Conservation (phyloP, 1,140 invertebrate genomes). For the Brachionus koreanus region DNA sequence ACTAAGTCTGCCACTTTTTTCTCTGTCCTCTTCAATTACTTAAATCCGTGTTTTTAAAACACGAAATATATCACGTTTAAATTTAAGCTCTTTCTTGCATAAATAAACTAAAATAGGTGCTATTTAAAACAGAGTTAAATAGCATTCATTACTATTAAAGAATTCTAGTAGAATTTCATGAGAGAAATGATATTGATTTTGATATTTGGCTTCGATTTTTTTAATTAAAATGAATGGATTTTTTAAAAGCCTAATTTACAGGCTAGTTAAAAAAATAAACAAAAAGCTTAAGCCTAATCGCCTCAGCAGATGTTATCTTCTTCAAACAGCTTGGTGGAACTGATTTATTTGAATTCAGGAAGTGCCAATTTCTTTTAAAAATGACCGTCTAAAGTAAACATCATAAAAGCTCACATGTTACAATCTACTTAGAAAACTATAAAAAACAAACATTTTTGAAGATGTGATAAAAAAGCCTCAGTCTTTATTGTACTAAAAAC, state of each 20-base stretch:
- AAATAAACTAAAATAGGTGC: neutral
- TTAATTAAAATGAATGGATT: neutral
- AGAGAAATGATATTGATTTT: constrained; percentile 15
- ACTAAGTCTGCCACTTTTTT: neutral
- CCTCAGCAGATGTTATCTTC: neutral
- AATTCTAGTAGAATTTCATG: neutral
- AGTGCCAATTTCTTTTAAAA: neutral
- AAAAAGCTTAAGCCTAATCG: neutral
- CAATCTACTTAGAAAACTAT: neutral
- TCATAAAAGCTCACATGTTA: neutral
- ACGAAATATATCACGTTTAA: neutral
- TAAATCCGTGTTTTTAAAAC: neutral
- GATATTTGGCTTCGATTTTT: constrained; percentile 34
- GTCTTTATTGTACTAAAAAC: neutral
- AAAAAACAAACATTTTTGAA: neutral
- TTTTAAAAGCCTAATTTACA: neutral
- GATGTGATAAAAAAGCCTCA: neutral
- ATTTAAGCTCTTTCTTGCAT: neutral
- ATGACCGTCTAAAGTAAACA: neutral
- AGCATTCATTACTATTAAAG: neutral
- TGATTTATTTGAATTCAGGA: neutral
- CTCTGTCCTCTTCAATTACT: neutral
- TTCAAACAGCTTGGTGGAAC: neutral
- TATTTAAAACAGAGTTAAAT: neutral
- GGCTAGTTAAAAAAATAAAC: constrained; percentile 35